Conservation (phyloP, 2,797 vertebrate species). For the Lagorchestes hirsutus region DNA sequence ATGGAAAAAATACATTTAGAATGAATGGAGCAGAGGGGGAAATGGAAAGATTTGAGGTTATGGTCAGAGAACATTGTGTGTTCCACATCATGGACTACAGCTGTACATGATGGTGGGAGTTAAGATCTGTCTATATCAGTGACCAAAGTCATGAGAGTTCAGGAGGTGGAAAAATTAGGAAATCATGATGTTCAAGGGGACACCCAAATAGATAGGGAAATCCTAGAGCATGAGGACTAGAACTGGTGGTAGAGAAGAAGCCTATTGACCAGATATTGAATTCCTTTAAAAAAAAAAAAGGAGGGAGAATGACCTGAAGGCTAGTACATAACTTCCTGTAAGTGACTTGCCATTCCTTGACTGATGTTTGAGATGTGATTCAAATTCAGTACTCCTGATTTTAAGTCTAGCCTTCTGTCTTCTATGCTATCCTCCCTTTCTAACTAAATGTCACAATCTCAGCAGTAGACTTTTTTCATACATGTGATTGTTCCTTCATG, state of each 20-base stretch:
- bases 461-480: neutral
- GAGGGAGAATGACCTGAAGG: neutral
- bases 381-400: neutral
- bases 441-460: neutral
- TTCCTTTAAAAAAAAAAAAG: neutral
- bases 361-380: neutral
- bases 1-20: neutral
- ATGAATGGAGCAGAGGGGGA: neutral
- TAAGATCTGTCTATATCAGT: neutral
- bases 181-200: neutral
- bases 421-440: neutral
- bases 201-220: neutral
- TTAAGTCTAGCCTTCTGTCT: neutral
- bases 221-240: neutral
- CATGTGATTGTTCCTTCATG: neutral
- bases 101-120: neutral
- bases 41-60: neutral
- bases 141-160: neutral
- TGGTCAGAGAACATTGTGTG: neutral
- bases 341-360: neutral
- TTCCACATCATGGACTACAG: neutral
- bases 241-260: neutral
- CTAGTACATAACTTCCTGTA: neutral
- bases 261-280: neutral
- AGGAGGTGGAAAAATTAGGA: neutral